Base-by-base conservation (phyloP, 53 echinoderm and acorn worm genomes). In the Hippasteria phrygiana region DNA sequence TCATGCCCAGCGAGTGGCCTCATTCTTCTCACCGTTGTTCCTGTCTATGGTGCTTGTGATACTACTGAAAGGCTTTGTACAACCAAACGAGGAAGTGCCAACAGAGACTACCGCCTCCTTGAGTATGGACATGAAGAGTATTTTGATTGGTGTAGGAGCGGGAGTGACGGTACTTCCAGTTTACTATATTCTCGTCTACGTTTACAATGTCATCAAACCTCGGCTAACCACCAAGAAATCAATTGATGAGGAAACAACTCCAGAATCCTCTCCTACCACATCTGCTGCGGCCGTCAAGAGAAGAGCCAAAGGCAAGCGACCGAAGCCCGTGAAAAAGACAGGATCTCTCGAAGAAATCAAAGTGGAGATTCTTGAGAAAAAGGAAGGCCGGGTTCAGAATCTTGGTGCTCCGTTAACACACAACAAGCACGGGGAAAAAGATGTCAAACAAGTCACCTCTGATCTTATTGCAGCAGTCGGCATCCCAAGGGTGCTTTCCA, bases 111-210 rank as follows among this genome's bases (percentile, higher is more conserved):
- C 37, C 24, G 36, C 27, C 34, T 50, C 85, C 36, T 85, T 85
- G 33, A 29, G 37, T 39, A 11, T 89, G 28, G 77, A 89, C 71
- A 75, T 77, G 39, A 67, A 56, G 4, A 88, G 81, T 74, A 62
- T 89, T 46, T 84, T 90, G 82, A 80, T 75, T 42, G 93, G 93
- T 6, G 63, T 90, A 1, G 76, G 50, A 74, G 74, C 88, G 36
- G 89, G 87, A 31, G 90, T 74, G 12, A 37, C 56, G 50, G 88
- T 55, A 18, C 64, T 93, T 56, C 78, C 74, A 7, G 45, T 90
- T 28, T 91, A 90, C 51, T 83, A 83, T 67, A 33, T 91, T 11
- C 77, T 91, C 1, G 29, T 75, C 40, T 63, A 20, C n/a, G 45
- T 83, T 13, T 93, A 70, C 78, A 81, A 28, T 17, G 28, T 46